These are phyloP conservation scores for Ptilonorhynchus violaceus DNA, from an alignment of 2,113 vertebrate genomes.

Conservation along the genomic window DNA sequence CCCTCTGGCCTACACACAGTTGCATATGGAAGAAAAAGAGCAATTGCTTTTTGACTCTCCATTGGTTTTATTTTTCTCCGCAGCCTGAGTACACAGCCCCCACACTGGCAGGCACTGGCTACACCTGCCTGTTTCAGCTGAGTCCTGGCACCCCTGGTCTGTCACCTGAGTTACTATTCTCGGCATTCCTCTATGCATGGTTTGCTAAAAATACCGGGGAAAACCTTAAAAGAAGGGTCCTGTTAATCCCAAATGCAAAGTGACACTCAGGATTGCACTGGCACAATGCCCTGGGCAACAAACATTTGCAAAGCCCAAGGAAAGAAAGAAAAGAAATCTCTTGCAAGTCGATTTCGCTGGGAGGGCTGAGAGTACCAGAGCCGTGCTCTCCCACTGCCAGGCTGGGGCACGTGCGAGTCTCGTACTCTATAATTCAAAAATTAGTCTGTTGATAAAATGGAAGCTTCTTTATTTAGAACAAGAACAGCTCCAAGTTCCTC, in stretches of 20 bases:
- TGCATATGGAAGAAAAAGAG: neutral
- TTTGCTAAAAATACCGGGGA: slow-evolving; percentile 9
- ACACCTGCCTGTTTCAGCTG: neutral
- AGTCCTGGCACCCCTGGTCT: neutral
- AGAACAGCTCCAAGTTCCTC: slow-evolving; percentile 1
- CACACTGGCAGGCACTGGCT: neutral
- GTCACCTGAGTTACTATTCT: neutral
- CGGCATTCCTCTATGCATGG: neutral
- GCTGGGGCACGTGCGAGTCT: neutral
- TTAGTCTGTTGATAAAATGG: slow-evolving; percentile 15
- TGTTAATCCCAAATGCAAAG: neutral
- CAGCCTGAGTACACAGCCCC: neutral
- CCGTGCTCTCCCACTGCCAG: neutral
- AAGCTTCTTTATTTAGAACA: slow-evolving; percentile 39
- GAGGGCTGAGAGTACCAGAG: neutral
- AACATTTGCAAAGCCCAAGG: neutral
- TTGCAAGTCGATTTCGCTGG: neutral
- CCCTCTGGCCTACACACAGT: neutral
- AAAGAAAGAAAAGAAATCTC: neutral
- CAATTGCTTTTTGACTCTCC: neutral
- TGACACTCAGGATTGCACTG: neutral
- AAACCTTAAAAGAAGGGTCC: neutral
- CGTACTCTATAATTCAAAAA: neutral
- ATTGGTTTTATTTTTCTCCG: neutral
- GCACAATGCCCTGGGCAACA: neutral